Base-by-base conservation (phyloP, 23 tunicate species). In the Phallusia fumigata region DNA sequence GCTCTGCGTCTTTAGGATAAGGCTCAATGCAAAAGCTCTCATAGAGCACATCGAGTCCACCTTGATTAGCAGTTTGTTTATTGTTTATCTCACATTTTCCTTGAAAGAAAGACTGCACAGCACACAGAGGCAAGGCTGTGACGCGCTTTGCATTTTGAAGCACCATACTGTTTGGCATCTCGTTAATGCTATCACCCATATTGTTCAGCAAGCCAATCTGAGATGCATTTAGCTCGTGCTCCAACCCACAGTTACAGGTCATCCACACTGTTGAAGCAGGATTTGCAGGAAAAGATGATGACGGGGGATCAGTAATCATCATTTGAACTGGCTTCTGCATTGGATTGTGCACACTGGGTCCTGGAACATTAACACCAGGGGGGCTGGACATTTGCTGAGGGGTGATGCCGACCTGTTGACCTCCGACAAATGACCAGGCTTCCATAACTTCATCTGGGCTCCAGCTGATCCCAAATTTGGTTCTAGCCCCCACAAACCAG, bases 391-490 rank as follows among this genome's bases (percentile, higher is more conserved):
- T 21, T 3, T 22, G 69, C 13, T 58, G 69, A 6, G 69, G 26
- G 5, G 28, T 2, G 28, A 13, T 51, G 58, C 3, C 28, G 13
- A 58, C 77, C 3, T 30, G 77, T 19, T 33, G 36, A 19, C 40
- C 77, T 11, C 40, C 40, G 35, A 83, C 31, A 83, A 52, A 78
- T 0, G 78, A 64, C 91, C 91, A 87, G 24, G 90, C 96, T 0
- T 86, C 79, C 32, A 79, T 58, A 15, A 91, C 83, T 79, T 91
- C 96, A 73, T 91, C 87, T 19, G 89, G 96, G 33, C 83, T 83
- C 96, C 96, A 91, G 69, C 96, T 91, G 31, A 91, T 86, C 47
- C 96, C 96, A 69, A 82, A 79, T 32, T 82, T 77, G 33, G 86
- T 28, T 16, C 96, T 81, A 0, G 87, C 82, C 0, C 77, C 77